Percentiles rank a stretch among this genome's conserved stretches.
These are phyloP conservation scores for Drosophila fulvimacula DNA, from an alignment of 2,888 invertebrate genomes.

Conservation along the genomic window DNA sequence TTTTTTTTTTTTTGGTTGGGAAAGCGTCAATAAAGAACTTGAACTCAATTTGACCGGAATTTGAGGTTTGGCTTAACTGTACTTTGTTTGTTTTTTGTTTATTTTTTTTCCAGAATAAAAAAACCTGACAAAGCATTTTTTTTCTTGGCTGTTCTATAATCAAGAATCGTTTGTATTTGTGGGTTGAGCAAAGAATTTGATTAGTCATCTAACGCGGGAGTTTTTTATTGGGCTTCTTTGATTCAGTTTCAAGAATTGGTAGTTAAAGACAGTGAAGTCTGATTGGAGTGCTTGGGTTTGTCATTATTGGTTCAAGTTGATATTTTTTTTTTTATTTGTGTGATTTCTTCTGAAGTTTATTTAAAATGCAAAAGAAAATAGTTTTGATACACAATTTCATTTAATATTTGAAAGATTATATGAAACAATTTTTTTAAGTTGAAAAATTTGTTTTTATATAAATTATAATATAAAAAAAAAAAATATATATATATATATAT, in stretches of 20 bases:
- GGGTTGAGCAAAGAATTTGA: slow-evolving; percentile 27
- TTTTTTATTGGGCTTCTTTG: not conserved
- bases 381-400: not conserved
- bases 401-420: not conserved
- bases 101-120: not conserved
- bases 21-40: slow-evolving; percentile 40
- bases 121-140: slow-evolving; percentile 33
- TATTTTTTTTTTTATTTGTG: not conserved
- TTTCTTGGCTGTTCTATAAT: slow-evolving; percentile 13
- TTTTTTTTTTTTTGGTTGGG: slow-evolving; percentile 17
- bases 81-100: not conserved
- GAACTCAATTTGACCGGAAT: slow-evolving; percentile 29
- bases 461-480: too few relatives aligned
- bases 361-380: not conserved
- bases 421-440: not conserved
- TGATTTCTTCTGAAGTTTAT: not conserved
- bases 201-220: slow-evolving; percentile 30
- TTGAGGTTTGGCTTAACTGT: slow-evolving; percentile 33
- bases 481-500: too few relatives aligned
- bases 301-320: not conserved
- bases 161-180: slow-evolving; percentile 10
- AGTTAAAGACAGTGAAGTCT: not conserved
- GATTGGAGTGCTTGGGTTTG: not conserved
- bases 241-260: not conserved
- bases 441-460: too few relatives aligned